Base-by-base conservation (phyloP, 2,888 invertebrate genomes). In the Eupithecia vulgata region DNA sequence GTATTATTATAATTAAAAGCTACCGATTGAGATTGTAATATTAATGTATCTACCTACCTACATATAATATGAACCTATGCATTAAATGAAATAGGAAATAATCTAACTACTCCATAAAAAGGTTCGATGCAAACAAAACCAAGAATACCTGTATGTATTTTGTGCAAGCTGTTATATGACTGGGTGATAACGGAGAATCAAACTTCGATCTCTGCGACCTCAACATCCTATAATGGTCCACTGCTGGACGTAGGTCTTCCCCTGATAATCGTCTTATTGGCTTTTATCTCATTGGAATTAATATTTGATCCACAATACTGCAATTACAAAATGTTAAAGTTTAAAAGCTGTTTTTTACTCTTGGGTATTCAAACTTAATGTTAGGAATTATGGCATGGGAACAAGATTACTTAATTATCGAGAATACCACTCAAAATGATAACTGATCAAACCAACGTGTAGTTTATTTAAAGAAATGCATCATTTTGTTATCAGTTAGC, bases 381-480 rank as follows among this genome's bases (percentile, higher is more conserved):
- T 40, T 40, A 17, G 5, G 15, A 42, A 5, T 42, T 42, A 15
- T 5, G 45, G 17, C 48, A 52, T 52, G 48, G n/a, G 6, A 52
- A 52, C n/a, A 21, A 52, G 21, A 52, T 45, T 5, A 17, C 17
- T 17, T 17, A 15, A 42, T 13, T 45, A 52, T 21, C 21, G 21
- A 52, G 48, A 21, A 3, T 8, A n/a, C 48, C 7, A n/a, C n/a
- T 45, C 2, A 52, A 10, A 48, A 7, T 10, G 42, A 42, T 5
- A 57, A 12, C 5, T 25, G 12, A 57, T 57, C 21, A 17, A 21
- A 21, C 10, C 8, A 21, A 52, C 52, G 52, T 52, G 21, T 21
- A 48, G 2, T 25, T 57, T 57, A 57, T 57, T 57, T 57, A 25
- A 57, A 57, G 57, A 13, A 57, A 57, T 57, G 57, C 57, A 57